Base-by-base conservation (phyloP, 1,140 invertebrate species). In the Aplysia californica region DNA sequence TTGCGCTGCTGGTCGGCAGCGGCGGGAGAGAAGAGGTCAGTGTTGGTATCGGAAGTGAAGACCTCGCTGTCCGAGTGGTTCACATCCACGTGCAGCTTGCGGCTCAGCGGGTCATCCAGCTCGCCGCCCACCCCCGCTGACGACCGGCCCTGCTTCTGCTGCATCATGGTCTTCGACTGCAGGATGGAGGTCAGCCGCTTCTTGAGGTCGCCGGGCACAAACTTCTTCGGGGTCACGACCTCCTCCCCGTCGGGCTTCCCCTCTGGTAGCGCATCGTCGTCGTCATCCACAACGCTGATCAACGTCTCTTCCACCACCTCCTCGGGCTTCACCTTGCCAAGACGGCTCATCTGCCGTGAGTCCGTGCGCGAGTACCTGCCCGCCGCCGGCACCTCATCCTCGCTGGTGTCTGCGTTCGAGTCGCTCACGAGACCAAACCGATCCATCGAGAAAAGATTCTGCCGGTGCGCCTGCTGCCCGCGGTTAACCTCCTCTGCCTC, bases 151-250 rank as follows among this genome's bases (percentile, higher is more conserved):
- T 50, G 39, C 36, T 36, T 35, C n/a, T 75, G 36, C 26, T 75
- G 72, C 61, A 65, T 75, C 72, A 59, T 44, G 15, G 59, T 65
- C 61, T 75, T 75, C 2, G 72, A 75, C 61, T 75, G 72, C 2
- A 75, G 61, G 35, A 75, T 35, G 15, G 55, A 66, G 20, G 59
- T 65, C 23, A 75, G 35, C 35, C 66, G 64, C 39, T 65, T 75
- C 21, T 50, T 44, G 4, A 75, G 41, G 29, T 75, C 72, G 55
- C 72, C 50, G 38, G 70, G 55, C 3, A 72, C 58, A n/a, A 72
- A 38, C 10, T 35, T 29, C 70, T 72, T 72, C 18, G 70, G 70
- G 10, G 70, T 61, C 4, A 38, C 70, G 5, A 58, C 35, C 23
- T 69, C 66, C 33, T 69, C 38, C 15, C 18, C 31, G 18, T 15